phyloP scores from a whole-genome alignment of 2,797 vertebrate genomes.

The Siniperca undulata region DNA sequence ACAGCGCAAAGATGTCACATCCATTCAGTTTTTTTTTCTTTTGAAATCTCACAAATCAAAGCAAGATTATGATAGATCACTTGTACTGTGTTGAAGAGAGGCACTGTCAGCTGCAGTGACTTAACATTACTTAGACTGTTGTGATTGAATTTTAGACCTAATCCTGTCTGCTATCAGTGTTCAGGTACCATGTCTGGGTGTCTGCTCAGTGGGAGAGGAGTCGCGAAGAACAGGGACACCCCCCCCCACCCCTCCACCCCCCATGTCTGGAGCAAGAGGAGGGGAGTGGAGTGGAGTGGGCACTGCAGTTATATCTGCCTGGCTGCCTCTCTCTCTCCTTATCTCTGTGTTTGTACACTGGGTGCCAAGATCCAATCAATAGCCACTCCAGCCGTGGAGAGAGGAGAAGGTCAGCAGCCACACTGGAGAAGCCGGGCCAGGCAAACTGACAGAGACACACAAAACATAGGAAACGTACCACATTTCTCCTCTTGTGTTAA shows the following conservation, averaged over 20 bases:
- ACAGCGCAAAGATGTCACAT: slow-evolving; percentile 49
- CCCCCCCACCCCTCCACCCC: neutral
- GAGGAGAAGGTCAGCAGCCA: slow-evolving; percentile 88
- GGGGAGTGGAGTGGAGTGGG: slow-evolving; percentile 75
- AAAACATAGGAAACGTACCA: slow-evolving; percentile 44
- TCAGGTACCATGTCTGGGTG: slow-evolving; percentile 82
- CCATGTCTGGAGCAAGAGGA: slow-evolving; percentile 56
- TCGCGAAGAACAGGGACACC: slow-evolving; percentile 45
- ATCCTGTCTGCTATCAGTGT: slow-evolving; percentile 79
- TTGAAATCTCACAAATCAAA: slow-evolving; percentile 70
- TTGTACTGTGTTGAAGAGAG: slow-evolving; percentile 58
- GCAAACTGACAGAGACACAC: slow-evolving; percentile 71
- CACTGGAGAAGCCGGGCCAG: slow-evolving; percentile 62
- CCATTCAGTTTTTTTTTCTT: slow-evolving; percentile 40
- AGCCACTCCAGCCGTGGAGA: slow-evolving; percentile 85
- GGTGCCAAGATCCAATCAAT: slow-evolving; percentile 90
- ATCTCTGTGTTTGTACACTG: slow-evolving; percentile 88
- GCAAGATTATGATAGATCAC: slow-evolving; percentile 68
- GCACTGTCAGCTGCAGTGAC: slow-evolving; percentile 70
- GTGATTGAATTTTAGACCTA: slow-evolving; percentile 80
- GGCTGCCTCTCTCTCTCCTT: slow-evolving; percentile 75
- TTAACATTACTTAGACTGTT: slow-evolving; percentile 78
- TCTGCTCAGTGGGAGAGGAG: slow-evolving; percentile 79
- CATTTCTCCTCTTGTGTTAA: slow-evolving; percentile 8
- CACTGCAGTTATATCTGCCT: slow-evolving; percentile 79